Evolutionary conservation across 1,140 invertebrate species (phyloP), one percentile per base, ranked within the genome.

Genomic region (Teleogryllus occipitalis): DNA sequence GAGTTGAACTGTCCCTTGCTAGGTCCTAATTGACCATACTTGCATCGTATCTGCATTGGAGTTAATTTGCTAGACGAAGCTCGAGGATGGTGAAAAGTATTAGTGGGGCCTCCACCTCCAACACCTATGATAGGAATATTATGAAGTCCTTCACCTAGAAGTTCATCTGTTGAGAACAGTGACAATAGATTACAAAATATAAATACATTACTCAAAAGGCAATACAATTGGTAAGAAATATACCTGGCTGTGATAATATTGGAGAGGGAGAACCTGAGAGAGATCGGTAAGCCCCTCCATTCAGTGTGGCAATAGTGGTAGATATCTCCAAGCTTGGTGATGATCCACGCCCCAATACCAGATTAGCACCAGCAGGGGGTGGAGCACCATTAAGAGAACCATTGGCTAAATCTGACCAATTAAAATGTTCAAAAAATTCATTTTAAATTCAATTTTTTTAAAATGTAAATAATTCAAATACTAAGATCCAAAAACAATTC

Each of bases 1-100:
- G 97, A 98, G 87, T 97, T 98, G 82, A 99, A 98, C 86, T 98
- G 96, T 12, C 95, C 93, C 85, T 96, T 96, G 47, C 92, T 92
- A 75, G 94, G 93, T 65, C 97, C 97, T 76, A 98, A 87, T 82
- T 96, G 94, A 72, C 97, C 96, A 89, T 98, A 98, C 87, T 98
- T 98, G 85, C 92, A 95, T 75, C 96, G 91, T 83, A 93, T 94
- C 84, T 95, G 93, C 94, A 96, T 95, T 6, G 93, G 91, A 8
- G 92, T 92, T 14, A 93, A 89, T 85, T 95, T 88, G 21, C 78
- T 75, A 15, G 75, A 79, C 22, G 79, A 78, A 54, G 74, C 78
- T 48, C 80, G 79, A 8, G 75, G 79, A n/a, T 79, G 81, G n/a
- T 79, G 78, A 74, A 80, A 80, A 18, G 72, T 21, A 73, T 77